phyloP scores from a whole-genome alignment of 1,140 invertebrate species.

The Drosophila nigrodunni region DNA sequence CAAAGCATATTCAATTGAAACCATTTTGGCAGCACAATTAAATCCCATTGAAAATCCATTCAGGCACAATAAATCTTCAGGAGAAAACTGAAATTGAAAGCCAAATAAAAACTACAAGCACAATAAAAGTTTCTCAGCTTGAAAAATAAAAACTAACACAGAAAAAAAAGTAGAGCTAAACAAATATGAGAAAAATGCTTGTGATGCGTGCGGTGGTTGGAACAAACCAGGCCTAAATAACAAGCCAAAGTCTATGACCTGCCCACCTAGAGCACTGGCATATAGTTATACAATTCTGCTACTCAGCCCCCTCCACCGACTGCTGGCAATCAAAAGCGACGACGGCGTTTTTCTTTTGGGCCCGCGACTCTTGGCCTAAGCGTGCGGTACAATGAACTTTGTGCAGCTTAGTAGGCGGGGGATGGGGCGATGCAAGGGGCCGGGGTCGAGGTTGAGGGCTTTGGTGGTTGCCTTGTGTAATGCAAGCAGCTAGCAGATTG shows the following conservation, averaged over 20 bases:
- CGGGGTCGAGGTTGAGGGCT: not conserved
- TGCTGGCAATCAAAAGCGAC: slow-evolving; percentile 79
- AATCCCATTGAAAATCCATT: not conserved
- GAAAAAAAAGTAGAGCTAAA: slow-evolving; percentile 29
- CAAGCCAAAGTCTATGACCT: slow-evolving; percentile 46
- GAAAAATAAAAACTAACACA: slow-evolving; percentile 10
- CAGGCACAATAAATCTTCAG: slow-evolving; percentile 29
- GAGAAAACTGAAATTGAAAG: not conserved
- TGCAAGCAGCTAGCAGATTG: slow-evolving; percentile 66
- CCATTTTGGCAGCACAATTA: too few species aligned
- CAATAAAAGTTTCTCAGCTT: slow-evolving; percentile 41
- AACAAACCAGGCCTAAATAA: slow-evolving; percentile 14
- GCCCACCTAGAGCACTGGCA: slow-evolving; percentile 41
- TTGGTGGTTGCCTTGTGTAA: slow-evolving; percentile 46
- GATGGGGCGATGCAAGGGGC: not conserved
- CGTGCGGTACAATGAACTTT: slow-evolving; percentile 79
- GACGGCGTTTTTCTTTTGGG: slow-evolving; percentile 65
- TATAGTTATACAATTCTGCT: slow-evolving; percentile 35
- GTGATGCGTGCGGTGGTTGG: slow-evolving; percentile 3
- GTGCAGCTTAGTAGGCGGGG: slow-evolving; percentile 29
- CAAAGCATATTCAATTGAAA: slow-evolving; percentile 30
- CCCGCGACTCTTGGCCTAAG: slow-evolving; percentile 73
- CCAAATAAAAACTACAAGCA: slow-evolving; percentile 6
- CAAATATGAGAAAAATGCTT: slow-evolving; percentile 48
- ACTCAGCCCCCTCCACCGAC: not conserved